Evolutionary conservation across 2,888 invertebrate genomes (phyloP).

Genomic region (Hypena proboscidalis): DNA sequence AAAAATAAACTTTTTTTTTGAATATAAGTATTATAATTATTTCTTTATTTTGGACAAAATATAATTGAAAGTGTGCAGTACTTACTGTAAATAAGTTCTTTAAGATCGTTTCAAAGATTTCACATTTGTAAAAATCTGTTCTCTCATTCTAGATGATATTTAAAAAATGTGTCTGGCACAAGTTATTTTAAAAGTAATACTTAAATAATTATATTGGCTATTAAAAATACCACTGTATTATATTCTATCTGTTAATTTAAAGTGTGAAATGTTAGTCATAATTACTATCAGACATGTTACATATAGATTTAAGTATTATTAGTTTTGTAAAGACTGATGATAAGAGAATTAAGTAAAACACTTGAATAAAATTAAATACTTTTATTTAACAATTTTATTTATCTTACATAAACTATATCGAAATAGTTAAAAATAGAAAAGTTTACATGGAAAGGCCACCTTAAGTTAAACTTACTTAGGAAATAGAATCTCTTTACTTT

Average conservation of each 20-base stretch:
- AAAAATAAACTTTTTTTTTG: too few species aligned
- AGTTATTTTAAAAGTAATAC: too few species aligned
- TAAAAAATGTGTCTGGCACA: too few species aligned
- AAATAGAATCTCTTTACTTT: constrained; percentile 36
- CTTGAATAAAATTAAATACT: constrained; percentile 40
- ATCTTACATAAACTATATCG: constrained; percentile 80
- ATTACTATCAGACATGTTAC: constrained; percentile 15
- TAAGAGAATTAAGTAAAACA: constrained; percentile 24
- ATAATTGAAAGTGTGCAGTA: too few species aligned
- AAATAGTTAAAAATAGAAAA: constrained; percentile 76
- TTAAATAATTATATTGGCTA: too few species aligned
- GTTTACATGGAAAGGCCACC: constrained; percentile 83
- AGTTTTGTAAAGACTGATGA: constrained; percentile 48
- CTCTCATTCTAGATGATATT: too few species aligned
- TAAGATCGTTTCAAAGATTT: too few species aligned
- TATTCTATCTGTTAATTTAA: background rate
- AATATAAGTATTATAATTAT: too few species aligned
- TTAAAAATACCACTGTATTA: too few species aligned
- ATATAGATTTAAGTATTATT: constrained; percentile 34
- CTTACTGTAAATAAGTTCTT: too few species aligned
- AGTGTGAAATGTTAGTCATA: background rate
- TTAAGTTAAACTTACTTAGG: constrained; percentile 55
- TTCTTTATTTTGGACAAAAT: too few species aligned
- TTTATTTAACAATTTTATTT: constrained; percentile 58
- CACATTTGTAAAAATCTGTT: too few species aligned